Conservation (phyloP, 2,888 invertebrate genomes). For the Girardia tigrina region DNA sequence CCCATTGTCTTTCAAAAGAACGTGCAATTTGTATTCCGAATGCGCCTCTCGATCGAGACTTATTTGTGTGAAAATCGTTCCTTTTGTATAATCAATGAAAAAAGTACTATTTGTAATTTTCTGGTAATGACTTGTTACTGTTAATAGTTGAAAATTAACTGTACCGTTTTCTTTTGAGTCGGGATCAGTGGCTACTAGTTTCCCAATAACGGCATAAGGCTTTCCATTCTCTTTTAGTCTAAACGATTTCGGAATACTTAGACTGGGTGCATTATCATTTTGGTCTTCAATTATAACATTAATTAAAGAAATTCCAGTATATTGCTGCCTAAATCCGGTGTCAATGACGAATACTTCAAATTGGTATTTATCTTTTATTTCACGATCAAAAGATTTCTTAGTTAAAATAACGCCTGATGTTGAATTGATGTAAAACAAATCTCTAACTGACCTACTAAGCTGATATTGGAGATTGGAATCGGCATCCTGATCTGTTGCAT, state of each 20-base stretch:
- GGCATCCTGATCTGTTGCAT: constrained; percentile 28
- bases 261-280: constrained; percentile 34
- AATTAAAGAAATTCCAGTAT: constrained; percentile 15
- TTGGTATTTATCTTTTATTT: constrained; percentile 17
- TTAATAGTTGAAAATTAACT: constrained; percentile 25
- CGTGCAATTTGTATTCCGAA: constrained; percentile 15
- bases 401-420: constrained; percentile 30
- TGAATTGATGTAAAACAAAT: constrained; percentile 31
- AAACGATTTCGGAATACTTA: constrained; percentile 13
- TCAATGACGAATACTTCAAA: constrained; percentile 33
- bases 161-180: constrained; percentile 29
- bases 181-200: constrained; percentile 24
- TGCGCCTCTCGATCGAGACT: constrained; percentile 30
- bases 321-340: not conserved
- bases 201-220: constrained; percentile 3
- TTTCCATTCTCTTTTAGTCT: constrained; percentile 27
- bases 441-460: constrained; percentile 14
- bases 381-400: constrained; percentile 29
- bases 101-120: constrained; percentile 31
- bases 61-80: constrained; percentile 21
- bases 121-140: constrained; percentile 10
- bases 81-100: constrained; percentile 14
- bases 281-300: constrained; percentile 28
- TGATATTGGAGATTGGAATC: constrained; percentile 26
- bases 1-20: constrained; percentile 27